Conservation (phyloP, 2,797 vertebrate species). For the Harpagifer antarcticus region DNA sequence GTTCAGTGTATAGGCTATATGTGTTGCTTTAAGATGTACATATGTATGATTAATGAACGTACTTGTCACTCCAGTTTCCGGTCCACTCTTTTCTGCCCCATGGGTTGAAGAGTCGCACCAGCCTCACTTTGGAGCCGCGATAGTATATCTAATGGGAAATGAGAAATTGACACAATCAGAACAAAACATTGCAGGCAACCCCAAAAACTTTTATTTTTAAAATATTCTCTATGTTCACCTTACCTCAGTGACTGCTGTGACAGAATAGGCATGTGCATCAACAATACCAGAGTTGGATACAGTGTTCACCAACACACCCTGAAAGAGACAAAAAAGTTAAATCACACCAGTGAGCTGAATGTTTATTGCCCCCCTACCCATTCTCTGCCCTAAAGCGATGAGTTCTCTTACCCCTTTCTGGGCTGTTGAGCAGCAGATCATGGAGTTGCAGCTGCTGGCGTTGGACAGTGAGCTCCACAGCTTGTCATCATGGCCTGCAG, state of each 20-base stretch:
- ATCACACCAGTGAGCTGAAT: background rate
- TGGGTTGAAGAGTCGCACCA: conserved; percentile 69
- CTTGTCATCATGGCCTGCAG: background rate
- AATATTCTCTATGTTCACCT: background rate
- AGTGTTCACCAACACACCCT: conserved; percentile 34
- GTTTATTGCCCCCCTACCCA: background rate
- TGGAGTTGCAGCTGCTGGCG: conserved; percentile 49
- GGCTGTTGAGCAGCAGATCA: conserved; percentile 64
- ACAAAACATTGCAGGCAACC: background rate
- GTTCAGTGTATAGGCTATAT: background rate
- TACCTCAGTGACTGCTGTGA: conserved; percentile 67
- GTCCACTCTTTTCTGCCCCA: conserved; percentile 70
- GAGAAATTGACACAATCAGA: background rate
- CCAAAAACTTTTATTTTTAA: background rate
- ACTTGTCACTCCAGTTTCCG: conserved; percentile 69
- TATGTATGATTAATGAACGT: background rate
- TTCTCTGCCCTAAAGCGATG: background rate
- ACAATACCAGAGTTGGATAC: conserved; percentile 44
- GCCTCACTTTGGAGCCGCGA: conserved; percentile 27
- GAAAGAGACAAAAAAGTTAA: conserved; percentile 7
- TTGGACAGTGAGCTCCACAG: conserved; percentile 56
- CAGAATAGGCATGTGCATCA: conserved; percentile 57
- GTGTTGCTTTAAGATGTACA: background rate
- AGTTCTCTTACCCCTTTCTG: conserved; percentile 16
- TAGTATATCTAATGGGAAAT: conserved; percentile 22